Percentiles rank a stretch among this genome's conserved stretches.
phyloP scores from a whole-genome alignment of 1,140 invertebrate genomes.

The Sycophila sp. region DNA sequence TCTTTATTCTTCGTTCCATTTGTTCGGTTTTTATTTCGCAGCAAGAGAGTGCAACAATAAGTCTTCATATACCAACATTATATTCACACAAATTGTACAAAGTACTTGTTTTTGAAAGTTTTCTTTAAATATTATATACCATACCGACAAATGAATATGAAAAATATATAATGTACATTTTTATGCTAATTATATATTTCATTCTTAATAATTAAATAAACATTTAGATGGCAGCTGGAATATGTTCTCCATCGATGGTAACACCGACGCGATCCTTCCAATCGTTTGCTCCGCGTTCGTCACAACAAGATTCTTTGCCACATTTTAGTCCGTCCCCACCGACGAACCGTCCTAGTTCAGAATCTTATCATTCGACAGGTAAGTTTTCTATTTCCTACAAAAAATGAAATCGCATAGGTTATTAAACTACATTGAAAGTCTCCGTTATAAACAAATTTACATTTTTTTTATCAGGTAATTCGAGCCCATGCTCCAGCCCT shows the following conservation, averaged over 20 bases:
- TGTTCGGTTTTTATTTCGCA: no score
- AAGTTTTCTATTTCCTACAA: conserved; percentile 41
- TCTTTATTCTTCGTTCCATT: conserved; percentile 30
- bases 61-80: no score
- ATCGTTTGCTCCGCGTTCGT: conserved; percentile 72
- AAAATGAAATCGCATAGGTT: background rate
- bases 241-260: conserved; percentile 71
- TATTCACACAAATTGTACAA: no score
- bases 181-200: background rate
- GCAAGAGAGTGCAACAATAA: no score
- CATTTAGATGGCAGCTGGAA: conserved; percentile 70
- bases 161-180: no score
- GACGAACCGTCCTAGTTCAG: conserved; percentile 55
- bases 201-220: background rate
- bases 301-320: conserved; percentile 59
- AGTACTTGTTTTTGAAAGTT: no score
- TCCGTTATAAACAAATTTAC: background rate
- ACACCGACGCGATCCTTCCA: conserved; percentile 78
- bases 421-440: no score
- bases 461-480: conserved; percentile 50
- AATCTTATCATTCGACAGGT: conserved; percentile 61
- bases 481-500: conserved; percentile 65
- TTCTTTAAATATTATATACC: no score
- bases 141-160: no score
- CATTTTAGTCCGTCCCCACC: conserved; percentile 59